phyloP scores from a whole-genome alignment of 2,113 vertebrate species.

The Phodopus roborovskii region DNA sequence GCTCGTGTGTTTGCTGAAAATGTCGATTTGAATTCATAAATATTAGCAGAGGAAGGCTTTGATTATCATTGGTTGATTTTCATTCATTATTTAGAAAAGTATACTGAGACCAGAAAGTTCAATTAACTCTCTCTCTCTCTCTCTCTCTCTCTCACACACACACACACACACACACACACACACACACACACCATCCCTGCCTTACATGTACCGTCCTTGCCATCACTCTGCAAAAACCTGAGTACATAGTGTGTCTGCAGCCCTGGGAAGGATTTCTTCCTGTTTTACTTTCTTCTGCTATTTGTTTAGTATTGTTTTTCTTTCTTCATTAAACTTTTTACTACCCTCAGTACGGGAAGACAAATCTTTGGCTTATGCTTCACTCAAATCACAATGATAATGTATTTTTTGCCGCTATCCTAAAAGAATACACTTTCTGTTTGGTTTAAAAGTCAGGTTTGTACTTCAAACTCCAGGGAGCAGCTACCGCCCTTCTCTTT shows the following conservation, averaged over 20 bases:
- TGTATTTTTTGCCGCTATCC: neutral
- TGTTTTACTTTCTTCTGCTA: neutral
- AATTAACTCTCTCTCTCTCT: no score
- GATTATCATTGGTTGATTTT: slow-evolving; percentile 1
- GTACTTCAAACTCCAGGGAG: slow-evolving; percentile 7
- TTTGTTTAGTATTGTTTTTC: neutral
- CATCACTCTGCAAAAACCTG: neutral
- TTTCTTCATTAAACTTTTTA: neutral
- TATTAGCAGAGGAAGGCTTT: slow-evolving; percentile 43
- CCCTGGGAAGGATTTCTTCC: neutral
- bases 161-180: neutral
- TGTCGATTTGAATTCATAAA: slow-evolving; percentile 28
- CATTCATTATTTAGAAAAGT: slow-evolving; percentile 8
- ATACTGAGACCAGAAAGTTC: neutral
- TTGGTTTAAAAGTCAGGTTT: slow-evolving; percentile 24
- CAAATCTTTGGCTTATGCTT: slow-evolving; percentile 38
- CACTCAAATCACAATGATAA: slow-evolving; percentile 22
- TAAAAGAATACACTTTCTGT: slow-evolving; percentile 15
- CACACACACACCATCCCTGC: neutral
- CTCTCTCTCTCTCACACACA: no score
- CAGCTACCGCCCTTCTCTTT: neutral
- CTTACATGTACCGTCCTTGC: neutral
- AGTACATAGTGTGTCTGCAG: neutral
- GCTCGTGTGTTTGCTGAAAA: slow-evolving; percentile 19
- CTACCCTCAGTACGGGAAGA: neutral